These are phyloP conservation scores for Graphium colonna DNA, from an alignment of 2,888 invertebrate genomes.

Conservation along the genomic window DNA sequence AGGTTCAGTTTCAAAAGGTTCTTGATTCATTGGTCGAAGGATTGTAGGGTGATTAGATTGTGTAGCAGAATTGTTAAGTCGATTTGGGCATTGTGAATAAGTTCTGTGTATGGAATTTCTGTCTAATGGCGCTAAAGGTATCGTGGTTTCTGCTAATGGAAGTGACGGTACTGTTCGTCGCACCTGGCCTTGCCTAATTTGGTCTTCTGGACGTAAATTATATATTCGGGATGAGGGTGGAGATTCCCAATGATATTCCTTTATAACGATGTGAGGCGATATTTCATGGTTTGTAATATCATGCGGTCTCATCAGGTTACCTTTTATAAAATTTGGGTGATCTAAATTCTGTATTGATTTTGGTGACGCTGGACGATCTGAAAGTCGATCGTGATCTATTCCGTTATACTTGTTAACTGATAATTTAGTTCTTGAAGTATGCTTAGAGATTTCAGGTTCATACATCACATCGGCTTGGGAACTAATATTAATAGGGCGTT, in stretches of 20 bases:
- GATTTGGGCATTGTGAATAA: background rate
- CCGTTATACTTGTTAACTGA: background rate
- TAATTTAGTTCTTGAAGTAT: background rate
- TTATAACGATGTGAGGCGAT: constrained; percentile 41
- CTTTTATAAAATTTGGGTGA: background rate
- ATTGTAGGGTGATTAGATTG: background rate
- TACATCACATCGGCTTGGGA: no score
- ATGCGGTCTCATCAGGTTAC: background rate
- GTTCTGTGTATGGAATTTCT: background rate
- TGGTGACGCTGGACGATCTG: background rate
- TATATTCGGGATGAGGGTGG: constrained; percentile 19
- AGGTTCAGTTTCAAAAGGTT: constrained; percentile 6
- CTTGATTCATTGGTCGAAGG: background rate
- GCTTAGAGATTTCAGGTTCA: background rate
- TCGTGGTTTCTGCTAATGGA: constrained; percentile 2
- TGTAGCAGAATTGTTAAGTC: background rate
- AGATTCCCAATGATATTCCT: constrained; percentile 49
- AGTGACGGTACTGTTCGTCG: constrained; percentile 19
- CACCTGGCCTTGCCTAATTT: constrained; percentile 3
- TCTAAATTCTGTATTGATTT: background rate
- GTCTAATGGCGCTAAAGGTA: background rate
- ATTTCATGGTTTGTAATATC: constrained; percentile 14
- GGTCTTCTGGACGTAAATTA: background rate
- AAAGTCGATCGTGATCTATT: background rate
- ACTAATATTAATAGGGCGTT: no score